Percentiles rank a stretch among this genome's conserved stretches.
phyloP scores from a whole-genome alignment of 2,113 vertebrate genomes.

The Ictidomys tridecemlineatus region DNA sequence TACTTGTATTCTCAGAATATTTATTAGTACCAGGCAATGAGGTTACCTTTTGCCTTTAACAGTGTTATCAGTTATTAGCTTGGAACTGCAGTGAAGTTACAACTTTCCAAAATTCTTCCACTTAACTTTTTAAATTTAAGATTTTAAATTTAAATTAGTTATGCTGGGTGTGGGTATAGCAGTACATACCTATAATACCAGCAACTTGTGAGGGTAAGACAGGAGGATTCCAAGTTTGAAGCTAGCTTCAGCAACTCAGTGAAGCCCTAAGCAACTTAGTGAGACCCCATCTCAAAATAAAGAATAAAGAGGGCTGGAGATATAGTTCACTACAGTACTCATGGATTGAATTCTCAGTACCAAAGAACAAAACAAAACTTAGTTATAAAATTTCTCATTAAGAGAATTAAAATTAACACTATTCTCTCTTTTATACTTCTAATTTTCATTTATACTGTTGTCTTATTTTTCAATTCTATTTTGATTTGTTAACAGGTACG shows the following conservation, averaged over 20 bases:
- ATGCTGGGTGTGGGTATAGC: too few relatives aligned
- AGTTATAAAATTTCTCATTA: constrained; percentile 27
- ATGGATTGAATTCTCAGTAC: too few relatives aligned
- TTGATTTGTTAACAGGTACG: constrained; percentile 3
- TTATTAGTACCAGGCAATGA: not conserved
- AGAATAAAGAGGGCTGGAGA: too few relatives aligned
- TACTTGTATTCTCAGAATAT: not conserved
- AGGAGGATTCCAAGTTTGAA: too few relatives aligned
- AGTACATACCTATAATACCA: too few relatives aligned
- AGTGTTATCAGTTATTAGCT: constrained; percentile 15
- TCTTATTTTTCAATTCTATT: not conserved
- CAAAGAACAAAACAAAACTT: not conserved
- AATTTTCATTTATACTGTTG: constrained; percentile 12
- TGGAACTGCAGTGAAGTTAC: not conserved
- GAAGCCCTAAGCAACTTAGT: too few relatives aligned
- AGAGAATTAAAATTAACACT: constrained; percentile 41
- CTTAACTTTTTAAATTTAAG: constrained; percentile 22
- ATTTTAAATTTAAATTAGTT: not conserved
- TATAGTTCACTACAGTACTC: too few relatives aligned
- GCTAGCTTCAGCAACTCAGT: too few relatives aligned
- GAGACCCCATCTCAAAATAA: too few relatives aligned
- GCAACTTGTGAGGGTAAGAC: too few relatives aligned
- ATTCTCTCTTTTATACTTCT: not conserved
- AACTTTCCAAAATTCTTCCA: not conserved
- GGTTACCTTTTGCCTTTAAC: not conserved